Percentiles rank a stretch among this genome's conserved stretches.
Conservation (phyloP, 2,888 invertebrate species). For the Perizoma flavofasciatum region DNA sequence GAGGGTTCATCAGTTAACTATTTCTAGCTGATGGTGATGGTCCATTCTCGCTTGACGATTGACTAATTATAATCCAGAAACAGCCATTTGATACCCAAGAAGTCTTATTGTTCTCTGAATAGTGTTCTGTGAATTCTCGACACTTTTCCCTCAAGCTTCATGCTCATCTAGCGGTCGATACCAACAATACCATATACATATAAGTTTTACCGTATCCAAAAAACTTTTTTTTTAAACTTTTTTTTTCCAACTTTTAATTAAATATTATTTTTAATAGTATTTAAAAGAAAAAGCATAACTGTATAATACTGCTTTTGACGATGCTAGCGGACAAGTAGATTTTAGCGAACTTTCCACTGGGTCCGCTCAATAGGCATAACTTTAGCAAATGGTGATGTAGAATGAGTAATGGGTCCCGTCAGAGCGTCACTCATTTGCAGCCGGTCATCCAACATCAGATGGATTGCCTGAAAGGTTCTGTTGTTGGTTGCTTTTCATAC, state of each 20-base stretch:
- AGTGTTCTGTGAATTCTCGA: slow-evolving; percentile 45
- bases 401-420: slow-evolving; percentile 26
- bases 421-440: slow-evolving; percentile 29
- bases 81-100: slow-evolving; percentile 28
- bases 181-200: too few relatives aligned
- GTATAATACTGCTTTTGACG: too few relatives aligned
- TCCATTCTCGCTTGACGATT: slow-evolving; percentile 29
- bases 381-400: slow-evolving; percentile 14
- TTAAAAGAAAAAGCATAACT: too few relatives aligned
- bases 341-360: not conserved
- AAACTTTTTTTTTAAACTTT: too few relatives aligned
- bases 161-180: slow-evolving; percentile 26
- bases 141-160: slow-evolving; percentile 26
- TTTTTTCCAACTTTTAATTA: too few relatives aligned
- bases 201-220: too few relatives aligned
- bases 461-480: slow-evolving; percentile 21
- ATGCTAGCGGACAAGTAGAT: not conserved
- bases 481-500: slow-evolving; percentile 4
- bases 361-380: slow-evolving; percentile 15
- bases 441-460: slow-evolving; percentile 26
- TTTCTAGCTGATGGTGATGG: too few relatives aligned
- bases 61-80: slow-evolving; percentile 35
- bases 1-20: too few relatives aligned
- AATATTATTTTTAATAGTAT: too few relatives aligned
- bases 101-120: slow-evolving; percentile 47